Percentiles rank a stretch among this genome's conserved stretches.
phyloP scores from a whole-genome alignment of 2,888 invertebrate genomes.

The Clivina fossor region DNA sequence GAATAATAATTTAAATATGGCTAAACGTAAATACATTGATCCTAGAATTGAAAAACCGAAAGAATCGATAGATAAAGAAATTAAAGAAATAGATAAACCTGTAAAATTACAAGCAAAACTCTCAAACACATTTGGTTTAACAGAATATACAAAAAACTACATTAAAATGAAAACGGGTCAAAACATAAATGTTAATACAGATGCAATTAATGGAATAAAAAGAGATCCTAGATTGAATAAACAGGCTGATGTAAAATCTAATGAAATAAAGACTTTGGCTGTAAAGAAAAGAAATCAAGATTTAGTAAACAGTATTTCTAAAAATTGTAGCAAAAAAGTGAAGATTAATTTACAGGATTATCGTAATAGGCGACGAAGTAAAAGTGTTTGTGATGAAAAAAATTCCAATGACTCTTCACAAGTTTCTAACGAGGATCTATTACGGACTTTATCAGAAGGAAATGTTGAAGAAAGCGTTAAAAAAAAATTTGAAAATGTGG shows the following conservation, averaged over 20 bases:
- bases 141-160: conserved; percentile 24
- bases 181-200: not conserved
- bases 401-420: not conserved
- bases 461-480: not conserved
- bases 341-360: conserved; percentile 28
- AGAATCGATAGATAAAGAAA: not conserved
- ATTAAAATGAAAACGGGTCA: conserved; percentile 24
- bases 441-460: not conserved
- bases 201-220: conserved; percentile 2
- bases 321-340: conserved; percentile 15
- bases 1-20: too few species aligned
- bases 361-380: conserved; percentile 18
- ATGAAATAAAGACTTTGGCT: not conserved
- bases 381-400: conserved; percentile 8
- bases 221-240: conserved; percentile 10
- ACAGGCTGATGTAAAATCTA: conserved; percentile 1
- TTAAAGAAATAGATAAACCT: not conserved
- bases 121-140: conserved; percentile 16
- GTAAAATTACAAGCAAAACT: conserved; percentile 23
- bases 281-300: not conserved
- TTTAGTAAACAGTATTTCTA: not conserved
- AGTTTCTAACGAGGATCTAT: not conserved
- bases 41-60: conserved; percentile 20
- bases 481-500: not conserved
- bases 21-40: conserved; percentile 8